phyloP scores from a whole-genome alignment of 1,140 invertebrate genomes.

The Heterodera carotae region DNA sequence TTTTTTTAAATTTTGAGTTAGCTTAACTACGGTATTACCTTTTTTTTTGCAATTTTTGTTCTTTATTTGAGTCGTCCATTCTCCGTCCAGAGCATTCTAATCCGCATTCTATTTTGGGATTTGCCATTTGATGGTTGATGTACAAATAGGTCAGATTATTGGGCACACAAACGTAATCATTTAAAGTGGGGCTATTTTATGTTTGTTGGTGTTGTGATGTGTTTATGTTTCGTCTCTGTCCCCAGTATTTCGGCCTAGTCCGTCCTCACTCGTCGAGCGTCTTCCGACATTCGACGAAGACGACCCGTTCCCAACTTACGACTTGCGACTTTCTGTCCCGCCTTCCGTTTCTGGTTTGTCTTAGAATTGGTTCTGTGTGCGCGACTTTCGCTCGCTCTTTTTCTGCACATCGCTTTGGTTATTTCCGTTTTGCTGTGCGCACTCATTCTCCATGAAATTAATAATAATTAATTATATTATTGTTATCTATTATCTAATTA shows the following conservation, averaged over 20 bases:
- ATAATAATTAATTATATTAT: conserved; percentile 2
- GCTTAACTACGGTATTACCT: conserved; percentile 9
- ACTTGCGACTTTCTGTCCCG: conserved; percentile 31
- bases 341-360: conserved; percentile 25
- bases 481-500: background rate
- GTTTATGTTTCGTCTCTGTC: conserved; percentile 35
- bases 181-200: no score
- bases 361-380: conserved; percentile 2
- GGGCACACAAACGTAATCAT: no score
- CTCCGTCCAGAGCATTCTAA: no score
- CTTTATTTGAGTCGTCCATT: background rate
- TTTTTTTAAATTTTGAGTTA: conserved; percentile 18
- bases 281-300: conserved; percentile 55
- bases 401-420: background rate
- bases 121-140: no score
- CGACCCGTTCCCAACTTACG: conserved; percentile 57
- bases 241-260: conserved; percentile 26
- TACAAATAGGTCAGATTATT: no score
- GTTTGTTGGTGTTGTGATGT: conserved; percentile 13
- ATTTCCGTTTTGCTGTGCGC: conserved; percentile 14
- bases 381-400: background rate
- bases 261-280: conserved; percentile 30
- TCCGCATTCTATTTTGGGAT: no score
- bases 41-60: background rate
- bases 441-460: conserved; percentile 3